Evolutionary conservation across 2,113 vertebrate species (phyloP), one percentile per base, ranked within the genome.

Genomic region (Zosterops hypoxanthus): DNA sequence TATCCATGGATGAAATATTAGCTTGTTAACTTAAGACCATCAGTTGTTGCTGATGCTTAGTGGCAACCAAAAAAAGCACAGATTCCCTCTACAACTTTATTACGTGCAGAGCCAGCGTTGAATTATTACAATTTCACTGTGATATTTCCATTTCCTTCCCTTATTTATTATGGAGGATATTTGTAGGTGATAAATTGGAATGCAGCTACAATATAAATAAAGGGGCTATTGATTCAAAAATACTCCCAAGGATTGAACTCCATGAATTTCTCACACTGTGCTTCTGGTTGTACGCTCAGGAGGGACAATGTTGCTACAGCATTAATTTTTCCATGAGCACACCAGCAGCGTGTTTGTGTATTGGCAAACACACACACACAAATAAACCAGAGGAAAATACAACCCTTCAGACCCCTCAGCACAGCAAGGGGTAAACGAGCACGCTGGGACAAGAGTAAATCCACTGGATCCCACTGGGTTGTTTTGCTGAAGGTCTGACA

Each of bases 1-100:
- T 98, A 97, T 97, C 97, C 97, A 97, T 95, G 97, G 96, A 98
- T 98, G 98, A 98, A 98, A 98, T 98, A 98, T 98, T 98, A 98
- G 95, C 97, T 98, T 98, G 97, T 98, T 98, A 98, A 97, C 97
- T 97, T 97, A 97, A 97, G 97, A 96, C 95, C 90, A 91, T 98
- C 97, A 86, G 92, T 98, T 97, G 97, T 93, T 97, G 88, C 95
- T 97, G 96, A 96, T 96, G 95, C 88, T 97, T 90, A 92, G 82
- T 94, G 93, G 97, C 93, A 95, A 96, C 95, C 53, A 39, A 96
- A 96, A 97, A 97, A 90, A 85, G 71, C 88, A 81, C 82, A 89
- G 84, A 95, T 92, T 94, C 95, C 96, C 96, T 95, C 82, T 77
- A 96, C 90, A 96, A 92, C 95, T 97, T 97, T 96, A 96, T 96